Conservation (phyloP, 2,888 invertebrate species). For the Cheiracanthium punctorium region DNA sequence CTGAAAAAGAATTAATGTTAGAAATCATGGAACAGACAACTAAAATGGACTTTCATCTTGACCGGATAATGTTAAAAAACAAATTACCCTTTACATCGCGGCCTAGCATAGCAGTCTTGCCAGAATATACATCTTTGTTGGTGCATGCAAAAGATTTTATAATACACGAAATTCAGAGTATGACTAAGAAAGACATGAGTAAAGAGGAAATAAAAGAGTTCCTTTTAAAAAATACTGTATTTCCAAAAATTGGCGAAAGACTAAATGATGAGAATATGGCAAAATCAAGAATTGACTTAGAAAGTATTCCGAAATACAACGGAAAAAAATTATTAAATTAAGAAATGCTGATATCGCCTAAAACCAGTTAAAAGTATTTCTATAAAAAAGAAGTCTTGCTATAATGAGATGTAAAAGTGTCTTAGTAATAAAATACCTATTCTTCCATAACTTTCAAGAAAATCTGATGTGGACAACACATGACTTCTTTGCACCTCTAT, state of each 20-base stretch:
- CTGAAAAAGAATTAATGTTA: constrained; percentile 11
- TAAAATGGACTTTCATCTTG: constrained; percentile 22
- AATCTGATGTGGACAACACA: too few relatives aligned
- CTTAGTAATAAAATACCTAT: too few relatives aligned
- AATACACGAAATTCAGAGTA: constrained; percentile 22
- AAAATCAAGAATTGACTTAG: background rate
- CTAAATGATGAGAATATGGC: constrained; percentile 26
- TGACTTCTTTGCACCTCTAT: too few relatives aligned
- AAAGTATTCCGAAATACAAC: constrained; percentile 26
- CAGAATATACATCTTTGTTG: constrained; percentile 27
- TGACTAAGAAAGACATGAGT: background rate
- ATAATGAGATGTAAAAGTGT: too few relatives aligned
- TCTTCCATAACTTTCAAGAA: too few relatives aligned
- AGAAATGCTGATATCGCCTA: too few relatives aligned
- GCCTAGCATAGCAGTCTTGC: constrained; percentile 16
- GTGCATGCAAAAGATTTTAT: constrained; percentile 52
- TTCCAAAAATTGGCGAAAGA: constrained; percentile 54
- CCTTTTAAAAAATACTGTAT: constrained; percentile 35
- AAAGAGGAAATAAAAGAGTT: constrained; percentile 8
- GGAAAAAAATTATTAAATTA: too few relatives aligned
- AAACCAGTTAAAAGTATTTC: too few relatives aligned
- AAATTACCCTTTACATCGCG: background rate
- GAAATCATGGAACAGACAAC: constrained; percentile 23
- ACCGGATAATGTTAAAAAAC: constrained; percentile 2
- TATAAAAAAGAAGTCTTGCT: too few relatives aligned